Conservation (phyloP, 2,888 invertebrate species). For the Ectemnius lituratus region DNA sequence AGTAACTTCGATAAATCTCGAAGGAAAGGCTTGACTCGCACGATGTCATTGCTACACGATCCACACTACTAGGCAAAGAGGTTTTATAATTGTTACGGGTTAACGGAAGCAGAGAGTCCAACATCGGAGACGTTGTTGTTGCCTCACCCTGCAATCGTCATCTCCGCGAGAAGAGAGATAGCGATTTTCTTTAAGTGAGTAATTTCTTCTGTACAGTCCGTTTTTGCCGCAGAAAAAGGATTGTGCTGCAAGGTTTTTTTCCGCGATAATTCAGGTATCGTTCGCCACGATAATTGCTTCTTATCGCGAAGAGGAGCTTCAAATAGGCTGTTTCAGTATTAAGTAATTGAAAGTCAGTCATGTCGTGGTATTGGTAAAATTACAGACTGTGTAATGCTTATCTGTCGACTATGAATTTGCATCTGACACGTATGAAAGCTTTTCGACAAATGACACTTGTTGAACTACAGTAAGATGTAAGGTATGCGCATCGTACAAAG, state of each 20-base stretch:
- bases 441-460: no score
- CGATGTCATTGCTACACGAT: no score
- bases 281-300: slow-evolving; percentile 46
- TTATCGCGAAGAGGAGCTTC: slow-evolving; percentile 40
- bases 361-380: slow-evolving; percentile 16
- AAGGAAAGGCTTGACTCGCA: background rate
- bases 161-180: slow-evolving; percentile 2
- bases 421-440: no score
- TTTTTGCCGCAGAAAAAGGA: slow-evolving; percentile 34
- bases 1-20: slow-evolving; percentile 3
- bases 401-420: no score
- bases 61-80: background rate
- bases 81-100: slow-evolving; percentile 30
- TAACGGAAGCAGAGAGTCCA: slow-evolving; percentile 18
- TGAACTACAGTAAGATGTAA: no score
- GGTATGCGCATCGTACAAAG: no score
- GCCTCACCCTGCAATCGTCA: slow-evolving; percentile 45
- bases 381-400: background rate
- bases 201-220: slow-evolving; percentile 30
- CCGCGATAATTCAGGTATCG: slow-evolving; percentile 39
- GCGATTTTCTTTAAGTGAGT: slow-evolving; percentile 24
- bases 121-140: slow-evolving; percentile 11
- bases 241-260: slow-evolving; percentile 30
- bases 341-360: slow-evolving; percentile 27
- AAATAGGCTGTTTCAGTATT: slow-evolving; percentile 22